These are phyloP conservation scores for Idaea biselata DNA, from an alignment of 2,888 invertebrate genomes.

Conservation along the genomic window DNA sequence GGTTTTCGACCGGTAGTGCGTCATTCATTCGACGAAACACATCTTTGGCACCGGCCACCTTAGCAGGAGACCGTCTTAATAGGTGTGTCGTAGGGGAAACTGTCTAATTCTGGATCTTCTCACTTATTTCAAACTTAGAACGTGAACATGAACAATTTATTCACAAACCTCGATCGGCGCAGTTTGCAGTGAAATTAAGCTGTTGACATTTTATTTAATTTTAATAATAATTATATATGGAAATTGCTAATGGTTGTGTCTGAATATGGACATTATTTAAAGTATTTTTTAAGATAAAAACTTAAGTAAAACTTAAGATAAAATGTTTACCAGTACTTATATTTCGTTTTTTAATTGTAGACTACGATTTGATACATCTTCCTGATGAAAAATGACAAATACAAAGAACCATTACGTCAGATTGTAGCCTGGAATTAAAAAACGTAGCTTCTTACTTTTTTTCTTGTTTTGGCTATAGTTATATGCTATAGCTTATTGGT, in stretches of 20 bases:
- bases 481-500: neutral
- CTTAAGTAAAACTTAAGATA: too few relatives aligned
- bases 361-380: too few relatives aligned
- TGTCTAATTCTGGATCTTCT: neutral
- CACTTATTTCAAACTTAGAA: neutral
- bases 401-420: too few relatives aligned
- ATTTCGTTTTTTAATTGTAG: too few relatives aligned
- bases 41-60: slow-evolving; percentile 61
- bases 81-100: slow-evolving; percentile 24
- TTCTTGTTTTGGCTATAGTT: too few relatives aligned
- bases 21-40: slow-evolving; percentile 37
- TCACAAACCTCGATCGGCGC: neutral
- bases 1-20: slow-evolving; percentile 18
- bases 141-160: neutral
- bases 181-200: neutral
- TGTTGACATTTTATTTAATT: neutral
- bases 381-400: too few relatives aligned
- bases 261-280: neutral
- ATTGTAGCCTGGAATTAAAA: too few relatives aligned
- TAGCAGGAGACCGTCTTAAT: slow-evolving; percentile 52
- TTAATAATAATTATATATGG: neutral
- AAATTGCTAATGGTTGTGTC: neutral
- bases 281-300: too few relatives aligned
- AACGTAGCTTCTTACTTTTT: too few relatives aligned
- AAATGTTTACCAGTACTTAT: too few relatives aligned